Percentiles rank a stretch among this genome's conserved stretches.
These are phyloP conservation scores for Anastatus disparis DNA, from an alignment of 1,140 invertebrate species.

Conservation along the genomic window DNA sequence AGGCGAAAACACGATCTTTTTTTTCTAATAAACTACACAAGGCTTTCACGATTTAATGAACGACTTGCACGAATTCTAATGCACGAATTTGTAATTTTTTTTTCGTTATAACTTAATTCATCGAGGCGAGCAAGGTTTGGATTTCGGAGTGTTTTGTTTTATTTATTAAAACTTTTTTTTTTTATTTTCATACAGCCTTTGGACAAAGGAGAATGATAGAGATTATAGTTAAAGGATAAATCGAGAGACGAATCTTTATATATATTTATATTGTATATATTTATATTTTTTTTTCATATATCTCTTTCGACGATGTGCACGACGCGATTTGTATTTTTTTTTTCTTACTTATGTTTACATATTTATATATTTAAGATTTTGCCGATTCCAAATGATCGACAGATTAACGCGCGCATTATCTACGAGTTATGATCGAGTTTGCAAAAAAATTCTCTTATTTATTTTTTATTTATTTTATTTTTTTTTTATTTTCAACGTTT, in stretches of 20 bases:
- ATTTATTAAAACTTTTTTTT: too few species aligned
- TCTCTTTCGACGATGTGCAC: constrained; percentile 8
- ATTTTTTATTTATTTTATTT: constrained; percentile 10
- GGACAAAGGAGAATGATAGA: constrained; percentile 17
- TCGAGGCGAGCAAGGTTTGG: constrained; percentile 48
- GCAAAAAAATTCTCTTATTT: constrained; percentile 14
- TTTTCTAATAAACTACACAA: constrained; percentile 58
- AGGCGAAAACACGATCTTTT: constrained; percentile 40
- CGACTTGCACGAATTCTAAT: constrained; percentile 58
- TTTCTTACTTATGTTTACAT: background rate
- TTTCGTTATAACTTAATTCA: constrained; percentile 43
- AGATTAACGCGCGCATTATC: background rate
- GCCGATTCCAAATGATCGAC: background rate
- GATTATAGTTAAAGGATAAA: constrained; percentile 32
- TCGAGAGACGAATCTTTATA: constrained; percentile 35
- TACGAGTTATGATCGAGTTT: constrained; percentile 24
- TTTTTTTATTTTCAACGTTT: constrained; percentile 14
- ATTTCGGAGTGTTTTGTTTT: constrained; percentile 11
- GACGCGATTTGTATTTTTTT: background rate
- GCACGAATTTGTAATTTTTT: constrained; percentile 50
- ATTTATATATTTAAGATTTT: constrained; percentile 16
- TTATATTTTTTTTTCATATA: background rate
- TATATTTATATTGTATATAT: constrained; percentile 10
- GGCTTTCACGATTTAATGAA: constrained; percentile 54
- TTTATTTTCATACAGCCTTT: constrained; percentile 33